Evolutionary conservation across 1,140 invertebrate species (phyloP).

Genomic region (Berghia stephanieae): DNA sequence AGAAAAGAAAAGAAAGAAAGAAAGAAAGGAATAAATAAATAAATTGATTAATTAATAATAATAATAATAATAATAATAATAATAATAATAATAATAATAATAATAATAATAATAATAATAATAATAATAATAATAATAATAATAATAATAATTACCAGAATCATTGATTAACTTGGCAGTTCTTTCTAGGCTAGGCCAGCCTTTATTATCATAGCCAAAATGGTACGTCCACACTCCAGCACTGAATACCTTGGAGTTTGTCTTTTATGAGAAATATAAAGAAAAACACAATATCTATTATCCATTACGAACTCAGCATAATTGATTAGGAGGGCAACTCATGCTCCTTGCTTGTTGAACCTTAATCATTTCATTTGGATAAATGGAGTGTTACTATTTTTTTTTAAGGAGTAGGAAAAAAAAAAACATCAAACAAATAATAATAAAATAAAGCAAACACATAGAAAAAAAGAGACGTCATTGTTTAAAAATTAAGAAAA

Average conservation of each 20-base stretch:
- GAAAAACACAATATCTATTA: neutral
- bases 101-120: no score
- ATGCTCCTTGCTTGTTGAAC: no score
- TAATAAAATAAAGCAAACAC: constrained; percentile 1
- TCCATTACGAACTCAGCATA: neutral
- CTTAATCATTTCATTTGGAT: no score
- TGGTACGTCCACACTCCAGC: constrained; percentile 67
- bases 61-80: neutral
- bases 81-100: neutral
- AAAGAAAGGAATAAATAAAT: no score
- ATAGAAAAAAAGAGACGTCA: neutral
- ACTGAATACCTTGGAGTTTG: constrained; percentile 46
- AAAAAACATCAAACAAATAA: neutral
- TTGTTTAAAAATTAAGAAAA: no score
- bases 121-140: no score
- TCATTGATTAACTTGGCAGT: constrained; percentile 59
- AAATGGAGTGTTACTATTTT: no score
- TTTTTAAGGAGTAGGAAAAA: neutral
- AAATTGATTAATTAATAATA: no score
- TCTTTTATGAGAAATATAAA: constrained; percentile 16
- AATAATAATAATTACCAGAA: constrained; percentile 48
- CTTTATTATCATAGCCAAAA: constrained; percentile 68
- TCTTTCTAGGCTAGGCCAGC: constrained; percentile 66
- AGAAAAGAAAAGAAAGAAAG: neutral
- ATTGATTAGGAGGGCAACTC: neutral